A percentile compares a stretch with the other conserved stretches of the same genome.
These are phyloP conservation scores for Blastomussa wellsi DNA, from an alignment of 92 coral and sea anemone species.

Conservation along the genomic window DNA sequence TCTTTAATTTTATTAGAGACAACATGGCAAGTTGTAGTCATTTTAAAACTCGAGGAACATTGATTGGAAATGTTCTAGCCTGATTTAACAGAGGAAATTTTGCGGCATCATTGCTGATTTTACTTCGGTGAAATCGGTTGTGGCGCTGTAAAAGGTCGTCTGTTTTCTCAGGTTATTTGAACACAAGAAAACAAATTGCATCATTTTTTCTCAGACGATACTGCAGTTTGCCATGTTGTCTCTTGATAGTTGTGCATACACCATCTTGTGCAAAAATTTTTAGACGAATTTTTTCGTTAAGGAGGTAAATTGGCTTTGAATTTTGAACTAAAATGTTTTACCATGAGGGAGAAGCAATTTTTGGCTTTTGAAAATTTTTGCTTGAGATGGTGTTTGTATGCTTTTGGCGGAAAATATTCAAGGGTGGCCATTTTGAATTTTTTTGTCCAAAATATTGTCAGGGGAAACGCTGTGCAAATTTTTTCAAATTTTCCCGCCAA, in stretches of 20 bases:
- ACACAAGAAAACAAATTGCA: background rate
- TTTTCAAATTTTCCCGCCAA: constrained; percentile 27
- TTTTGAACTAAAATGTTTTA: no score
- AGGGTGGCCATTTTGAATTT: background rate
- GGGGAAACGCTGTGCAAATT: constrained; percentile 26
- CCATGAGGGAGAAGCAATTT: background rate
- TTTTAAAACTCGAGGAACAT: no score
- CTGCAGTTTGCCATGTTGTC: background rate
- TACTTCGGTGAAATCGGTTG: background rate
- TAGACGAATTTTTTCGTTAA: background rate
- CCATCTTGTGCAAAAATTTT: background rate
- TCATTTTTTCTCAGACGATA: no score
- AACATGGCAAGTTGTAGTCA: background rate
- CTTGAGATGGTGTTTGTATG: background rate
- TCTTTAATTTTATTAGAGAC: background rate
- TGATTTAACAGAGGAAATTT: background rate
- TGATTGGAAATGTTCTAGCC: background rate
- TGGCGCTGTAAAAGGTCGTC: background rate
- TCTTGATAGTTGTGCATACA: background rate
- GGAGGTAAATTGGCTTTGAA: no score
- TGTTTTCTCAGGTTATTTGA: background rate
- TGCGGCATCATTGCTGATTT: background rate
- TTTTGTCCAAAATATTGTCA: background rate
- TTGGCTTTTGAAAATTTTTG: background rate
- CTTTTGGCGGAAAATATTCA: background rate